Conservation (phyloP, 2,797 vertebrate species). For the Dromococcyx pavoninus region DNA sequence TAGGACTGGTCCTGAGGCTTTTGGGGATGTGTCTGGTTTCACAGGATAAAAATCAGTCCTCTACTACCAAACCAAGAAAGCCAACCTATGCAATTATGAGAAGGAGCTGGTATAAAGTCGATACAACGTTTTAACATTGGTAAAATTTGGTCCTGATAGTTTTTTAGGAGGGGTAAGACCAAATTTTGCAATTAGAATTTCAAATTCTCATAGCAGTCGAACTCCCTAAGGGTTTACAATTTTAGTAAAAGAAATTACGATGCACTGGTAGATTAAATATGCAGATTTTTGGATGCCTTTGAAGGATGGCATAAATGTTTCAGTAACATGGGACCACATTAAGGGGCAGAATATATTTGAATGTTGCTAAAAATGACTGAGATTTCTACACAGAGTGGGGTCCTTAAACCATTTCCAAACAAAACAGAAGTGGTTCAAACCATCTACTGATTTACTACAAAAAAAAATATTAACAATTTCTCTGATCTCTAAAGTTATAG, state of each 20-base stretch:
- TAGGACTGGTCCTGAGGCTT: conserved; percentile 15
- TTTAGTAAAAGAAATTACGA: neutral
- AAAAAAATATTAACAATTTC: neutral
- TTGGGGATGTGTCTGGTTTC: conserved; percentile 7
- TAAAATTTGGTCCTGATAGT: neutral
- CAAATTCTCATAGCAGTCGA: neutral
- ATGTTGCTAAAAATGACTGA: neutral
- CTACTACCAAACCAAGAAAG: conserved; percentile 49
- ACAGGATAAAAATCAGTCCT: conserved; percentile 37
- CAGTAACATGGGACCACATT: neutral
- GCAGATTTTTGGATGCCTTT: neutral
- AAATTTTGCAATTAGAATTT: neutral
- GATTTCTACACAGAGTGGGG: neutral
- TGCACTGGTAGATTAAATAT: neutral
- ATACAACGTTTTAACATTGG: neutral
- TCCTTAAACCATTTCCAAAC: neutral
- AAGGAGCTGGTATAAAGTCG: neutral
- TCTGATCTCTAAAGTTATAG: neutral
- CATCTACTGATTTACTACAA: neutral
- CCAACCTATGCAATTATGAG: neutral
- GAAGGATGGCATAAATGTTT: neutral
- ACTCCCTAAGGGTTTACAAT: neutral
- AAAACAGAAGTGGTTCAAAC: neutral
- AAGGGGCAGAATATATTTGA: neutral
- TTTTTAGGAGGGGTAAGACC: neutral